Conservation (phyloP, 1,140 invertebrate genomes). For the Maconellicoccus hirsutus region DNA sequence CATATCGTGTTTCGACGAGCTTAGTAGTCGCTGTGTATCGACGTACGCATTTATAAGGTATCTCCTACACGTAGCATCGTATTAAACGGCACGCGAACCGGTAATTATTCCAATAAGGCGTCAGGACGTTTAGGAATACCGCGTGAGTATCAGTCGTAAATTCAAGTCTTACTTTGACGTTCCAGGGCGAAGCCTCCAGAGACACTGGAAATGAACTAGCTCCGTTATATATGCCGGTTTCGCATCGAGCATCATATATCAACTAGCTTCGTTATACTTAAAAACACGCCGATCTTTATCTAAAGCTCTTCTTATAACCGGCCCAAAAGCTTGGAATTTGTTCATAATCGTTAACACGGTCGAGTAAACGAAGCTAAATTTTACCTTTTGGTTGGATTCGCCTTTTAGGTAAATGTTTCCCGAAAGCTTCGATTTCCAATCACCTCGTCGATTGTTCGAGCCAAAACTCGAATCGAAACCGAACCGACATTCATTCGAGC, state of each 20-base stretch:
- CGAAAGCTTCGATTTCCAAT: no score
- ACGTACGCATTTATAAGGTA: neutral
- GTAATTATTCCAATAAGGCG: constrained; percentile 21
- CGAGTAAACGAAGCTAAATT: neutral
- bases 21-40: no score
- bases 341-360: neutral
- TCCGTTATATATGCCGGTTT: neutral
- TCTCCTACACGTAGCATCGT: neutral
- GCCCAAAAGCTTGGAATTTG: neutral
- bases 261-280: neutral
- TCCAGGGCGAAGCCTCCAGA: constrained; percentile 6
- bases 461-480: no score
- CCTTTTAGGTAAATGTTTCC: no score
- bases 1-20: no score
- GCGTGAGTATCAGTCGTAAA: constrained; percentile 16
- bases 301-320: neutral
- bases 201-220: constrained; percentile 8
- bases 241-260: neutral
- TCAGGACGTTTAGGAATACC: constrained; percentile 14
- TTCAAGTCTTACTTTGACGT: constrained; percentile 12
- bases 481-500: no score
- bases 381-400: no score
- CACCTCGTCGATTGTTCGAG: no score
- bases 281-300: neutral
- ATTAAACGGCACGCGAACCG: neutral